Percentiles rank a stretch among this genome's conserved stretches.
Evolutionary conservation across 2,888 invertebrate genomes (phyloP).

Genomic region (Cataglyphis altisquamis): DNA sequence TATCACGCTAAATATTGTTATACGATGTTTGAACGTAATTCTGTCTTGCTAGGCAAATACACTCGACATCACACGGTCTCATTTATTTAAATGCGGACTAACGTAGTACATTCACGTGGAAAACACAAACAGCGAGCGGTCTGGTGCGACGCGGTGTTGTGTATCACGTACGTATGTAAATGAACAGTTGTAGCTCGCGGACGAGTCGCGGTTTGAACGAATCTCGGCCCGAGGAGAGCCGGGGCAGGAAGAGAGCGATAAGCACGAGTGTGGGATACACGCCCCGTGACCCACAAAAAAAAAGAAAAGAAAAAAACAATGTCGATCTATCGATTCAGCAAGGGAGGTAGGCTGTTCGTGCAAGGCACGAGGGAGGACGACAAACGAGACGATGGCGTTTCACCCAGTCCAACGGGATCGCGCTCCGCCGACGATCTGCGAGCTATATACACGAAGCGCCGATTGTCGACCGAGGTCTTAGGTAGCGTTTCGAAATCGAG

Average conservation of each 20-base stretch:
- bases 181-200: constrained; percentile 40
- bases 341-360: constrained; percentile 92
- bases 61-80: neutral
- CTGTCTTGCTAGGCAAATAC: neutral
- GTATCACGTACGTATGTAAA: constrained; percentile 25
- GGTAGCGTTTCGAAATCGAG: constrained; percentile 86
- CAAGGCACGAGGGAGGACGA: constrained; percentile 91
- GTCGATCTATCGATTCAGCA: constrained; percentile 94
- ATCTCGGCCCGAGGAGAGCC: neutral
- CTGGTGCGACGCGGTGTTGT: neutral
- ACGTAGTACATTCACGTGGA: neutral
- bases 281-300: constrained; percentile 16
- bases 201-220: constrained; percentile 12
- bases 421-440: constrained; percentile 88
- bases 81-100: neutral
- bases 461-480: constrained; percentile 94
- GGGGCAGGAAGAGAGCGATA: neutral
- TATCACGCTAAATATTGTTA: constrained; percentile 8
- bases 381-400: constrained; percentile 86
- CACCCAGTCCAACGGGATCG: constrained; percentile 66
- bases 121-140: constrained; percentile 4
- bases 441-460: constrained; percentile 93
- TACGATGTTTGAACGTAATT: neutral
- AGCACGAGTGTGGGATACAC: neutral
- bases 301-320: constrained; percentile 81